Evolutionary conservation across 2,113 vertebrate genomes (phyloP).

Genomic region (Abramis brama): DNA sequence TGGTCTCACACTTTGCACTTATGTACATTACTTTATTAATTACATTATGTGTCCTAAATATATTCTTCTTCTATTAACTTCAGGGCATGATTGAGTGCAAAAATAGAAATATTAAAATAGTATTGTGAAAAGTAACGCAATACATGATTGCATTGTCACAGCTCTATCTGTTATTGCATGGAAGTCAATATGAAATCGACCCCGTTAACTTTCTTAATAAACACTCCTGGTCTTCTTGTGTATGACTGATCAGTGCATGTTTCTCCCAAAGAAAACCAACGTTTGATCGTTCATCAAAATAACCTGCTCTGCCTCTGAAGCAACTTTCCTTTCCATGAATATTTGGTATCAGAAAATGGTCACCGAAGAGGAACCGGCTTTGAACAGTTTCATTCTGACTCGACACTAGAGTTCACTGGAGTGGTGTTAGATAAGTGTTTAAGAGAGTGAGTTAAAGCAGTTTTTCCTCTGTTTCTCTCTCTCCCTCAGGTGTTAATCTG

Average conservation of each 20-base stretch:
- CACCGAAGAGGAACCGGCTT: not conserved
- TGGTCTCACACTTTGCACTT: no score
- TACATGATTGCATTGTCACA: no score
- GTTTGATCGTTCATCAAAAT: not conserved
- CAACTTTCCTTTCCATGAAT: not conserved
- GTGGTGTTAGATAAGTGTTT: not conserved
- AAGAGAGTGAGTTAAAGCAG: not conserved
- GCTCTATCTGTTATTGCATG: no score
- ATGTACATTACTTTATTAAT: no score
- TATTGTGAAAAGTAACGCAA: not conserved
- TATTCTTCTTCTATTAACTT: no score
- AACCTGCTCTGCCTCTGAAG: not conserved
- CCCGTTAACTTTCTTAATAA: not conserved
- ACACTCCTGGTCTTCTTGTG: not conserved
- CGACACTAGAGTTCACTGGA: not conserved
- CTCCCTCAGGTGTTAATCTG: conserved; percentile 87
- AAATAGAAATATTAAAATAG: not conserved
- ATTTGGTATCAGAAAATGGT: no score
- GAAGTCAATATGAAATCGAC: no score
- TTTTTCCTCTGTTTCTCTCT: not conserved
- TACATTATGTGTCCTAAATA: no score
- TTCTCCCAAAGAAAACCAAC: not conserved
- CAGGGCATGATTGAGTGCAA: not conserved
- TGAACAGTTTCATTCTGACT: not conserved
- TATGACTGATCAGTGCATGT: not conserved